A percentile compares a stretch with the other conserved stretches of the same genome.
phyloP scores from a whole-genome alignment of 2,113 vertebrate species.

The Macheiramphus alcinus region DNA sequence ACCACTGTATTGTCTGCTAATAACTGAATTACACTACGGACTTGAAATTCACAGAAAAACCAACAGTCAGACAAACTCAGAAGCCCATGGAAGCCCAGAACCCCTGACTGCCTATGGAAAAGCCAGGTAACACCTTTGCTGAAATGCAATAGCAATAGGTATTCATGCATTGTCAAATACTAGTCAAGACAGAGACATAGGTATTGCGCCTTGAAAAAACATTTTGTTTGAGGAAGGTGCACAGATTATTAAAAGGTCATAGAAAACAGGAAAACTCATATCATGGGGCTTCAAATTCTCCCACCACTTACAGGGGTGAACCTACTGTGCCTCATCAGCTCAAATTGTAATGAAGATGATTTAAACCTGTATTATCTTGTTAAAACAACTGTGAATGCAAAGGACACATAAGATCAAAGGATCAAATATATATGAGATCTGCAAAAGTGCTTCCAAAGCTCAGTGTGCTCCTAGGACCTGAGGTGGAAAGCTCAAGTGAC shows the following conservation, averaged over 20 bases:
- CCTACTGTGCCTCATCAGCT: not conserved
- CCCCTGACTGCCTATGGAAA: not conserved
- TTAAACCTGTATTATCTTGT: conserved; percentile 5
- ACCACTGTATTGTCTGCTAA: not conserved
- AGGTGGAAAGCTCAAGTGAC: conserved; percentile 6
- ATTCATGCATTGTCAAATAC: not conserved
- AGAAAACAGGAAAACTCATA: not conserved
- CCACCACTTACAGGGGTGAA: not conserved
- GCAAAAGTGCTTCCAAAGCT: conserved; percentile 31
- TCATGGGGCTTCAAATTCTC: not conserved
- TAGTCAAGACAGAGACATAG: not conserved
- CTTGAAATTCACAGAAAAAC: not conserved
- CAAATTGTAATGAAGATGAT: not conserved
- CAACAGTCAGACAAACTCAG: not conserved
- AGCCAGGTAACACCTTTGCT: not conserved
- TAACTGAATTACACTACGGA: not conserved
- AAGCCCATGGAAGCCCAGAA: not conserved
- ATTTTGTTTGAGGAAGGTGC: not conserved
- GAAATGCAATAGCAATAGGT: not conserved
- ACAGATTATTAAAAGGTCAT: not conserved
- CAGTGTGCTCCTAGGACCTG: not conserved
- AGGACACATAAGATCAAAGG: conserved; percentile 2
- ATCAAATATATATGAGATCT: not conserved
- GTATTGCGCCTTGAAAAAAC: not conserved
- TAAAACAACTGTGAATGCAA: conserved; percentile 18